Conservation (phyloP, 1,140 invertebrate species). For the Samia ricini region DNA sequence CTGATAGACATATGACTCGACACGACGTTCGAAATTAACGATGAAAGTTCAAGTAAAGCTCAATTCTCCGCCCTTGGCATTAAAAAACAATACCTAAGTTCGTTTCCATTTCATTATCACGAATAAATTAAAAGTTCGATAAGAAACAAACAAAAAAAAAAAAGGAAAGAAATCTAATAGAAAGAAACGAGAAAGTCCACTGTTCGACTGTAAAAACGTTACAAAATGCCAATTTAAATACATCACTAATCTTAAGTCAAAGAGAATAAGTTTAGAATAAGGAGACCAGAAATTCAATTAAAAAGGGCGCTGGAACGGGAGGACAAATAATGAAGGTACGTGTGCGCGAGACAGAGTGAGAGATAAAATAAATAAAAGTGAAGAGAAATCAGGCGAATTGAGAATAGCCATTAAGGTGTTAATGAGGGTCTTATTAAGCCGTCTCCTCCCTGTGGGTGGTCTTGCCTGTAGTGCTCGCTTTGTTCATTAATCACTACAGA, state of each 20-base stretch:
- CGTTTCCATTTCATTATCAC: conserved; percentile 30
- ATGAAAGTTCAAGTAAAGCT: conserved; percentile 12
- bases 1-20: conserved; percentile 54
- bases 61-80: conserved; percentile 1
- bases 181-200: conserved; percentile 27
- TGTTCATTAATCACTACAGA: conserved; percentile 65
- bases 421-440: conserved; percentile 75
- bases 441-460: conserved; percentile 70
- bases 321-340: conserved; percentile 24
- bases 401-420: conserved; percentile 74
- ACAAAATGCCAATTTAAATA: conserved; percentile 72
- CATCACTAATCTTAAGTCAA: conserved; percentile 73
- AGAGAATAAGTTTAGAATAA: conserved; percentile 70
- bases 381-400: conserved; percentile 66
- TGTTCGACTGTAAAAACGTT: conserved; percentile 53
- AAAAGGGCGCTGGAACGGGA: conserved; percentile 47
- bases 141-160: conserved; percentile 33
- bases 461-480: conserved; percentile 44
- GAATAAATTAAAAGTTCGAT: conserved; percentile 62
- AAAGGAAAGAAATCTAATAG: conserved; percentile 3
- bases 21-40: conserved; percentile 49
- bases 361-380: conserved; percentile 63
- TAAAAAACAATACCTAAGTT: conserved; percentile 4
- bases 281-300: conserved; percentile 65
- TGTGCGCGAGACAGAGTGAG: conserved; percentile 34